Conservation (phyloP, 2,797 vertebrate genomes). For the Betta splendens region DNA sequence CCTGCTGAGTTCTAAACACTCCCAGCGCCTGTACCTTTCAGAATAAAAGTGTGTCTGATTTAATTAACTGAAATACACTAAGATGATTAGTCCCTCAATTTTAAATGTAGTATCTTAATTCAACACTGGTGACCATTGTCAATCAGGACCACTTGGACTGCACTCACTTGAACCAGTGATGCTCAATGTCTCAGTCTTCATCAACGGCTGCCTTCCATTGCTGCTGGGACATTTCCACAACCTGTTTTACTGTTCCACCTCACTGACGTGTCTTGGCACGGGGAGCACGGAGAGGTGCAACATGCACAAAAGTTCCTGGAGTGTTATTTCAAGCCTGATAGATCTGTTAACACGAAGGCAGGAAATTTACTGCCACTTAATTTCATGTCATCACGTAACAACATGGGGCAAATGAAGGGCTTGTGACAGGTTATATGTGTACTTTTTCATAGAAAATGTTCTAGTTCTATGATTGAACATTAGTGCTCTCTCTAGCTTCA, state of each 20-base stretch:
- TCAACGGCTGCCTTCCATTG: conserved; percentile 17
- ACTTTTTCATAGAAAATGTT: no score
- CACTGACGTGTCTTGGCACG: conserved; percentile 18
- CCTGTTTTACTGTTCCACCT: conserved; percentile 25
- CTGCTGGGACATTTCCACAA: conserved; percentile 12
- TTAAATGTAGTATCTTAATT: no score
- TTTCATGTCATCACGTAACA: no score
- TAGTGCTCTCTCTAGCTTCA: conserved; percentile 16
- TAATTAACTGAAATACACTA: no score
- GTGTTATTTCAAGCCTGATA: conserved; percentile 21
- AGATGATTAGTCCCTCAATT: not conserved
- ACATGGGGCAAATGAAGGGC: no score
- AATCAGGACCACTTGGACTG: no score
- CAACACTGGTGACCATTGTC: no score
- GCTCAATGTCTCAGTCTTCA: conserved; percentile 5
- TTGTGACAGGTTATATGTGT: no score
- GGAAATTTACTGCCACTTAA: not conserved
- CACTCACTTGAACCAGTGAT: no score
- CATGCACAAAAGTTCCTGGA: conserved; percentile 15
- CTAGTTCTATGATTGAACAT: conserved; percentile 20
- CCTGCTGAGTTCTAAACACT: conserved; percentile 33
- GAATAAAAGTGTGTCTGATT: no score
- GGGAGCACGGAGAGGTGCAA: not conserved
- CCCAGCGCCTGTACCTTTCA: conserved; percentile 32
- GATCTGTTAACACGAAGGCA: not conserved